phyloP scores from a whole-genome alignment of 2,797 vertebrate species.

The Hybognathus amarus region DNA sequence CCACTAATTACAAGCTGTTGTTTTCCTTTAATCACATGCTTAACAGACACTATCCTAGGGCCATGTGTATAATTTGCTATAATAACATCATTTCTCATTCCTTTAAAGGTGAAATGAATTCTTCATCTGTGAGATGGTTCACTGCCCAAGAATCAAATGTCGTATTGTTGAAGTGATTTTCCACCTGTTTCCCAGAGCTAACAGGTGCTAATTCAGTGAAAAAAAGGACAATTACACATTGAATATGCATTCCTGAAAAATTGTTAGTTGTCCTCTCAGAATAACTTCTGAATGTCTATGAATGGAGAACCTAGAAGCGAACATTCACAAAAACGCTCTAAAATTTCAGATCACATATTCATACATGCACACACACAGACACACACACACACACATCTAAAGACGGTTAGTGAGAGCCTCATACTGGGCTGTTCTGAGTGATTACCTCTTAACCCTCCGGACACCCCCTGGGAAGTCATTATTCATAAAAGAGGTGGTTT shows the following conservation, averaged over 20 bases:
- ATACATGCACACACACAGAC: not conserved
- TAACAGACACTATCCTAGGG: conserved; percentile 36
- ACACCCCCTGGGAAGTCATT: conserved; percentile 76
- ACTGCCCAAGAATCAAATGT: conserved; percentile 11
- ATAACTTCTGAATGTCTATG: not conserved
- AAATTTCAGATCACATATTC: not conserved
- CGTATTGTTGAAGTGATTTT: not conserved
- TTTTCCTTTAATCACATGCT: conserved; percentile 49
- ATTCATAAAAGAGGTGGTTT: conserved; percentile 54
- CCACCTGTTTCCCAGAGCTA: not conserved
- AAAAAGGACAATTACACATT: not conserved
- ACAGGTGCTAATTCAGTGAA: not conserved
- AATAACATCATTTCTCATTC: conserved; percentile 26
- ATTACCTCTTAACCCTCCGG: conserved; percentile 72
- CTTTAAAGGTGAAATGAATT: conserved; percentile 43
- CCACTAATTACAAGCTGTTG: conserved; percentile 43
- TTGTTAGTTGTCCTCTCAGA: not conserved
- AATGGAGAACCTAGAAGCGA: not conserved
- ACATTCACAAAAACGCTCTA: not conserved
- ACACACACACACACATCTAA: not conserved
- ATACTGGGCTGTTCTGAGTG: conserved; percentile 75
- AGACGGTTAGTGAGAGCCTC: conserved; percentile 66
- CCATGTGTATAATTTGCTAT: conserved; percentile 28
- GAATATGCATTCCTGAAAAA: not conserved
- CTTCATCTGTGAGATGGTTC: conserved; percentile 22